Evolutionary conservation across 2,113 vertebrate species (phyloP).

Genomic region (Onychostruthus taczanowskii): DNA sequence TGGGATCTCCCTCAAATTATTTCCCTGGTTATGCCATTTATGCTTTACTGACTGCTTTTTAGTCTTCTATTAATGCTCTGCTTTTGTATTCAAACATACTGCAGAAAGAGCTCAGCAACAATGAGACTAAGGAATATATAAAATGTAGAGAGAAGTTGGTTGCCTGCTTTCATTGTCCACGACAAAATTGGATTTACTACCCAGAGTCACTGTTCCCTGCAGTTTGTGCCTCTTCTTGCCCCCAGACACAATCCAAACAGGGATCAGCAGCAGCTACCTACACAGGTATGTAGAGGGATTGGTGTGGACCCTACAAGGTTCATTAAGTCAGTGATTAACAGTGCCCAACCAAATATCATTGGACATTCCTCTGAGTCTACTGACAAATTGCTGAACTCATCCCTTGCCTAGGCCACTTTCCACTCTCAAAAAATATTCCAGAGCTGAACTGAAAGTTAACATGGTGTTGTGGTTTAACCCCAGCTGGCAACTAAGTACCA

Average conservation of each 20-base stretch:
- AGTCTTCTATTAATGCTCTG: background rate
- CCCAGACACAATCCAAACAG: fast-evolving
- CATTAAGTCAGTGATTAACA: background rate
- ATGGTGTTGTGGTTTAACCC: background rate
- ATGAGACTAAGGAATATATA: background rate
- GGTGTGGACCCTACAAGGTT: background rate
- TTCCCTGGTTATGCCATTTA: background rate
- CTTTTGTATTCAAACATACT: background rate
- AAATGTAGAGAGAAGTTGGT: background rate
- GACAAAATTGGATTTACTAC: background rate
- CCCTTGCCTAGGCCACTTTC: background rate
- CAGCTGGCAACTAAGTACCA: background rate
- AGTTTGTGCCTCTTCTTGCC: background rate
- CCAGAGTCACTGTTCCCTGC: background rate
- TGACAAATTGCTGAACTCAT: background rate
- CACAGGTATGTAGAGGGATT: fast-evolving
- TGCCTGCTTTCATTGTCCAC: background rate
- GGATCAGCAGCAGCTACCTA: background rate
- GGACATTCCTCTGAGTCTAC: background rate
- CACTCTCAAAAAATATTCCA: background rate
- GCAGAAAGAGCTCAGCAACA: background rate
- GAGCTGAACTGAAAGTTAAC: background rate
- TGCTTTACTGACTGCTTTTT: background rate
- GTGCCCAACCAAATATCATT: background rate
- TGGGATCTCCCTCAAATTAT: background rate